Base-by-base conservation (phyloP, 1,140 invertebrate genomes). In the Marisa cornuarietis region DNA sequence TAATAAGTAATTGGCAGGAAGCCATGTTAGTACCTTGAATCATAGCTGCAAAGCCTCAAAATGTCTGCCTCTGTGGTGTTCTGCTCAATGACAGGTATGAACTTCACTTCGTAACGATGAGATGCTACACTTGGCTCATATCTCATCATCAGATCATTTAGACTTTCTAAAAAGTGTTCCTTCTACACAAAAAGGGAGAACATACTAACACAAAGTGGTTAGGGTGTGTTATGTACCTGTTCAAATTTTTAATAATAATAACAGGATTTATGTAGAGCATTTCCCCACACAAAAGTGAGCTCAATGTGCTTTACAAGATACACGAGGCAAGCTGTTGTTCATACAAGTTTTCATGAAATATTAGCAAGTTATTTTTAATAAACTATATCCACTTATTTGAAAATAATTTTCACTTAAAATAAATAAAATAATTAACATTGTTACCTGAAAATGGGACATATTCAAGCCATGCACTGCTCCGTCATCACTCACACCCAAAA, bases 401-500 rank as follows among this genome's bases (percentile, higher is more conserved):
- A 42, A 42, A 42, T 42, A 42, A 42, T 6, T 42, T 42, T 42
- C 31, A 4, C 31, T 42, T 42, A 6, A 42, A 42, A 42, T n/a
- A 76, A 31, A 63, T 20, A 20, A 76, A 76, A 22, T 16, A 63
- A 16, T 20, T 63, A 22, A 76, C 3, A 69, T 22, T 69, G 8
- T 68, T 79, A 90, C 89, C 85, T 90, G 88, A 80, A 86, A 89
- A n/a, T 76, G 74, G 13, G 90, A 88, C 20, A 91, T 79, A 7
- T 78, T 77, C 20, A 91, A 69, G n/a, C 91, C 91, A 68, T 83
- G 74, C 0, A 90, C 86, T 18, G 42, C 66, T 11, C 90, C 91
- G 79, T 83, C 79, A 81, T 91, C 90, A 31, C 82, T 76, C 5
- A 91, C 86, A 49, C 91, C 91, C 13, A 90, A 83, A 78, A 88